These are phyloP conservation scores for Synergus japonicus DNA, from an alignment of 2,888 invertebrate genomes.

Conservation along the genomic window DNA sequence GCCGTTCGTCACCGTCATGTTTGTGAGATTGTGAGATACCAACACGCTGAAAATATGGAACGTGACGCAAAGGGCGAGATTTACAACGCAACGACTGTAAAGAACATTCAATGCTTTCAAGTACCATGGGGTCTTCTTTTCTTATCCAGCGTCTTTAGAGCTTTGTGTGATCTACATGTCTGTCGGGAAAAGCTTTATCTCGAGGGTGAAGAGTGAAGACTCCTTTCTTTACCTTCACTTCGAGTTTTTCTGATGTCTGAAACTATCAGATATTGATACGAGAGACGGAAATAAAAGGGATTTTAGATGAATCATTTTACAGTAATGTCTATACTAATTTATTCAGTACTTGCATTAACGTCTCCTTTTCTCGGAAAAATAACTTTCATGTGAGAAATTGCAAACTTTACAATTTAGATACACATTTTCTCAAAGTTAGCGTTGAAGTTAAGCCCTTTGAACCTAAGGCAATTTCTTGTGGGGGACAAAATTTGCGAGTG, in stretches of 20 bases:
- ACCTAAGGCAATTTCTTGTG: conserved; percentile 17
- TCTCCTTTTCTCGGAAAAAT: background rate
- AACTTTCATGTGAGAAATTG: background rate
- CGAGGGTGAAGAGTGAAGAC: background rate
- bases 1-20: conserved; percentile 27
- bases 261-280: background rate
- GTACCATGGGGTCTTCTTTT: conserved; percentile 28
- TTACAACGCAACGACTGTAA: conserved; percentile 2
- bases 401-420: background rate
- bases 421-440: background rate
- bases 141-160: conserved; percentile 26
- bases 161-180: conserved; percentile 16
- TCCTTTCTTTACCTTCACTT: conserved; percentile 13
- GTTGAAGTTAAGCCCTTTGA: conserved; percentile 19
- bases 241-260: background rate
- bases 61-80: conserved; percentile 61
- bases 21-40: conserved; percentile 19
- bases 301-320: no score
- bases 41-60: conserved; percentile 64
- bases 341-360: no score
- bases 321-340: no score
- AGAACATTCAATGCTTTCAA: conserved; percentile 23
- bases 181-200: conserved; percentile 15
- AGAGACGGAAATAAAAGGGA: background rate
- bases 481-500: conserved; percentile 22